Evolutionary conservation across 2,113 vertebrate species (phyloP).

Genomic region (Steatornis caripensis): DNA sequence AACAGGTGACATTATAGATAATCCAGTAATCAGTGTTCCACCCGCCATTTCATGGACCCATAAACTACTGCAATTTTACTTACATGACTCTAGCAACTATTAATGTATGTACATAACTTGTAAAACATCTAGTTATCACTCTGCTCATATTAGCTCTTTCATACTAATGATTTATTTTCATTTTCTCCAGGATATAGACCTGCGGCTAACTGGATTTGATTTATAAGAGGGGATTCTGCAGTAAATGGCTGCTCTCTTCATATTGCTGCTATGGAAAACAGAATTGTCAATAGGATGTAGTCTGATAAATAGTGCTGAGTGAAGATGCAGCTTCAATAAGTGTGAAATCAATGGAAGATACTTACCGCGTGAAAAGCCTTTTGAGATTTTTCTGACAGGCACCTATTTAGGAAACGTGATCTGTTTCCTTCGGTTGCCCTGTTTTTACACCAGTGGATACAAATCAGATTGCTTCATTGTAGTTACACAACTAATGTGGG

Average conservation of each 20-base stretch:
- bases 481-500: slow-evolving; percentile 75
- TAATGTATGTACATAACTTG: slow-evolving; percentile 64
- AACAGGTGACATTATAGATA: slow-evolving; percentile 37
- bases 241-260: slow-evolving; percentile 72
- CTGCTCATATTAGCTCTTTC: slow-evolving; percentile 67
- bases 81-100: slow-evolving; percentile 38
- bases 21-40: slow-evolving; percentile 41
- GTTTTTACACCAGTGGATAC: slow-evolving; percentile 75
- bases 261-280: slow-evolving; percentile 78
- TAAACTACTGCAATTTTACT: slow-evolving; percentile 63
- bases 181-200: slow-evolving; percentile 85
- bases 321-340: slow-evolving; percentile 75
- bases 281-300: slow-evolving; percentile 78
- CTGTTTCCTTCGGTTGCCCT: slow-evolving; percentile 40
- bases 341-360: slow-evolving; percentile 78
- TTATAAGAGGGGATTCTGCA: slow-evolving; percentile 75
- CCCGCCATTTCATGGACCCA: slow-evolving; percentile 38
- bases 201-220: slow-evolving; percentile 80
- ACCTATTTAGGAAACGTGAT: slow-evolving; percentile 64
- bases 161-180: slow-evolving; percentile 82
- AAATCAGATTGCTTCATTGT: slow-evolving; percentile 67
- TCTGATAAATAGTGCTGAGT: slow-evolving; percentile 75
- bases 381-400: slow-evolving; percentile 70
- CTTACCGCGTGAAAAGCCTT: slow-evolving; percentile 71
- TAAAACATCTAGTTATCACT: slow-evolving; percentile 69